Percentiles rank a stretch among this genome's conserved stretches.
Evolutionary conservation across 2,113 vertebrate species (phyloP).

Genomic region (Xenotilapia caudafasciata): DNA sequence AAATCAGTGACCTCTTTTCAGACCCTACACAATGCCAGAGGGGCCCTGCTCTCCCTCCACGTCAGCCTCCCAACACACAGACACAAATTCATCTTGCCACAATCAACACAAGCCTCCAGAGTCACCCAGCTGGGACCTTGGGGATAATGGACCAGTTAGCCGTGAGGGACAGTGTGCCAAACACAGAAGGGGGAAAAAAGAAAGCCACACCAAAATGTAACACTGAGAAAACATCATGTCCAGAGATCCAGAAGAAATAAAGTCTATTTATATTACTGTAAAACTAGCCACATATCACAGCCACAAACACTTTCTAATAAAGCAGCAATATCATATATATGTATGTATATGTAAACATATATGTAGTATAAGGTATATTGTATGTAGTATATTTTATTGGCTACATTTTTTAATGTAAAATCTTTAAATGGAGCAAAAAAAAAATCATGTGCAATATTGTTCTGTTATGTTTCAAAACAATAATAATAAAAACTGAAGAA

Average conservation of each 20-base stretch:
- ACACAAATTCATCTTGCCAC: background rate
- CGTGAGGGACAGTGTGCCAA: background rate
- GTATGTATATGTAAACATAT: background rate
- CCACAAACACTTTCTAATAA: background rate
- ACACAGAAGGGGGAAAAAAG: background rate
- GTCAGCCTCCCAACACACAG: background rate
- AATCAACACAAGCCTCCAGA: background rate
- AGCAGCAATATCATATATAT: background rate
- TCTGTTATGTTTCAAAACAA: background rate
- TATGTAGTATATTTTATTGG: background rate
- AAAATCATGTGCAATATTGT: background rate
- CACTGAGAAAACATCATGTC: background rate
- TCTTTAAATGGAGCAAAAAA: background rate
- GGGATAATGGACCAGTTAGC: conserved; percentile 9
- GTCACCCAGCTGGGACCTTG: conserved; percentile 40
- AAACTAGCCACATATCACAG: background rate
- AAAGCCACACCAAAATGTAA: background rate
- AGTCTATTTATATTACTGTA: background rate
- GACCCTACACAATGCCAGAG: conserved; percentile 49
- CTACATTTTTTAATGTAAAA: background rate
- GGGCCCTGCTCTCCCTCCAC: conserved; percentile 5
- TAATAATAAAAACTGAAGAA: background rate
- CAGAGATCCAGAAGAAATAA: background rate
- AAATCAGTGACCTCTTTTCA: conserved; percentile 59
- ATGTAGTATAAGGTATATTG: background rate